phyloP scores from a whole-genome alignment of 1,140 invertebrate species.

The Drosophila azteca region DNA sequence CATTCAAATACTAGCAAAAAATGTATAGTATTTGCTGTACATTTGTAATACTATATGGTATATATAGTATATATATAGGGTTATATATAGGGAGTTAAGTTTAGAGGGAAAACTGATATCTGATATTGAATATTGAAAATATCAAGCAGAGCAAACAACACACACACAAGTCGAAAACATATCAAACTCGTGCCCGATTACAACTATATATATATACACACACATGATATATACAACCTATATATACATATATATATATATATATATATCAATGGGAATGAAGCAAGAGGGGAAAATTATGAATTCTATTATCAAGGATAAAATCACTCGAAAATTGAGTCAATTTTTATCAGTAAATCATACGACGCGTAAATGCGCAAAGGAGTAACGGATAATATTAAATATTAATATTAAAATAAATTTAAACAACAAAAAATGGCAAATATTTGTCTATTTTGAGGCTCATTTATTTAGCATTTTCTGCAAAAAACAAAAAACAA shows the following conservation, averaged over 20 bases:
- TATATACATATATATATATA: slow-evolving; percentile 6
- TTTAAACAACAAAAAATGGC: slow-evolving; percentile 48
- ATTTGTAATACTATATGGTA: slow-evolving; percentile 53
- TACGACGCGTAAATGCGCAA: slow-evolving; percentile 15
- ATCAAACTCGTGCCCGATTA: slow-evolving; percentile 83
- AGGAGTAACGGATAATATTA: background rate
- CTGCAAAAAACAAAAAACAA: slow-evolving; percentile 39
- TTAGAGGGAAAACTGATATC: slow-evolving; percentile 60
- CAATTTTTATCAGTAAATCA: slow-evolving; percentile 67
- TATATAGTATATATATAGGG: slow-evolving; percentile 35
- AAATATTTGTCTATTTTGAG: slow-evolving; percentile 75
- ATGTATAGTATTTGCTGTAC: slow-evolving; percentile 30
- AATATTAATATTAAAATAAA: slow-evolving; percentile 46
- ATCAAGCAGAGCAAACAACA: slow-evolving; percentile 46
- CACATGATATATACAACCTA: slow-evolving; percentile 36
- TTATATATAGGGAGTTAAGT: slow-evolving; percentile 59
- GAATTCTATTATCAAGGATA: slow-evolving; percentile 38
- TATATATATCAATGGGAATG: slow-evolving; percentile 20
- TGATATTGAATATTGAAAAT: slow-evolving; percentile 78
- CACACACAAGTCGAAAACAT: slow-evolving; percentile 78
- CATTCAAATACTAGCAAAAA: slow-evolving; percentile 38
- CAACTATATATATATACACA: slow-evolving; percentile 69
- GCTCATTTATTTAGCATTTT: slow-evolving; percentile 73
- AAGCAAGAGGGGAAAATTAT: slow-evolving; percentile 26
- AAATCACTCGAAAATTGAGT: slow-evolving; percentile 35